phyloP scores from a whole-genome alignment of 2,113 vertebrate genomes.

The Copsychus sechellarum region DNA sequence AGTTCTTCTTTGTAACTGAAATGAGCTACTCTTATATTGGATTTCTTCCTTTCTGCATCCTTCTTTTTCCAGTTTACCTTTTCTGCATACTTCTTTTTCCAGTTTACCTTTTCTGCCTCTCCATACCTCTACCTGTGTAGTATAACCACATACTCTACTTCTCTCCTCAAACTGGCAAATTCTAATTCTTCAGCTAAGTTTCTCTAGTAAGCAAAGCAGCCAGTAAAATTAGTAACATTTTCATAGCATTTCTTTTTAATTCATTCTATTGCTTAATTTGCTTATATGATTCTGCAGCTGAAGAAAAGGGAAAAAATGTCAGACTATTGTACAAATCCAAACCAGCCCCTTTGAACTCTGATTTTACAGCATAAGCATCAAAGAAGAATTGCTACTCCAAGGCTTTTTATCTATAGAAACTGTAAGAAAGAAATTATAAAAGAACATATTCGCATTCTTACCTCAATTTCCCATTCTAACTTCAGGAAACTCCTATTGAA shows the following conservation, averaged over 20 bases:
- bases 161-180: background rate
- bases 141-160: background rate
- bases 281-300: background rate
- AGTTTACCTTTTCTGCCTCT: background rate
- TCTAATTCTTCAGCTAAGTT: background rate
- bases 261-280: background rate
- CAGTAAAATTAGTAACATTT: slow-evolving; percentile 18
- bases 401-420: slow-evolving; percentile 33
- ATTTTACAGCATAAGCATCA: slow-evolving; percentile 46
- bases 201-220: background rate
- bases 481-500: background rate
- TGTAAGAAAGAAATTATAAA: slow-evolving; percentile 12
- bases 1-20: background rate
- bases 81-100: background rate
- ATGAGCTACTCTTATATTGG: background rate
- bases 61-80: background rate
- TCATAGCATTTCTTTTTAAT: background rate
- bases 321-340: background rate
- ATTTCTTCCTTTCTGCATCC: background rate
- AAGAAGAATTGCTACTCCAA: slow-evolving; percentile 33
- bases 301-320: slow-evolving; percentile 31
- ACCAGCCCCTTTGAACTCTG: slow-evolving; percentile 35
- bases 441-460: background rate
- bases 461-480: slow-evolving; percentile 27
- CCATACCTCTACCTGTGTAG: background rate